Conservation (phyloP, 35 echinoderm and acorn worm genomes). For the Acanthaster planci region DNA sequence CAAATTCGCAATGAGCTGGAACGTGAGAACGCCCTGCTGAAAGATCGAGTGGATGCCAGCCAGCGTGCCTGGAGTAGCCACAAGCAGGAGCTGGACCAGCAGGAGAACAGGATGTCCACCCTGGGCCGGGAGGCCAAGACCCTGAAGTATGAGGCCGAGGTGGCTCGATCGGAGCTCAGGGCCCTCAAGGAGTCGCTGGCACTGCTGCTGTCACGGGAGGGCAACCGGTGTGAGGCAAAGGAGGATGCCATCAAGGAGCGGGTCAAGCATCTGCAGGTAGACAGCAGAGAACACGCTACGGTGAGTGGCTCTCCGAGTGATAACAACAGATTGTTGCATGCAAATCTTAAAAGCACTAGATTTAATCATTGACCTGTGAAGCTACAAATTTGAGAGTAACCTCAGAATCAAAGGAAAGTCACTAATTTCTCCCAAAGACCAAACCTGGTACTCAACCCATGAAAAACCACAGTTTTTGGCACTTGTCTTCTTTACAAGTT, state of each 20-base stretch:
- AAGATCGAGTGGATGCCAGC: slow-evolving; percentile 72
- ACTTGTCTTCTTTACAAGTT: no score
- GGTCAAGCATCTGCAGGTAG: slow-evolving; percentile 64
- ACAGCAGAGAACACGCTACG: slow-evolving; percentile 45
- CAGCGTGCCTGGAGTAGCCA: slow-evolving; percentile 54
- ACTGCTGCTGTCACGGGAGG: slow-evolving; percentile 41
- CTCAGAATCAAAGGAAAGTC: no score
- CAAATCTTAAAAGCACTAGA: no score
- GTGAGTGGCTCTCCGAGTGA: slow-evolving; percentile 39
- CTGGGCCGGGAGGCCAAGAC: slow-evolving; percentile 66
- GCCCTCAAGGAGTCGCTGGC: slow-evolving; percentile 89
- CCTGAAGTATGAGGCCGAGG: slow-evolving; percentile 67
- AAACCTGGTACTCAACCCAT: no score
- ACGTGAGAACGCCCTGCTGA: slow-evolving; percentile 65
- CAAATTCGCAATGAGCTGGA: slow-evolving; percentile 65
- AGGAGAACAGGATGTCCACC: slow-evolving; percentile 46
- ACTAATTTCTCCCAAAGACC: no score
- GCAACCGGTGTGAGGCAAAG: slow-evolving; percentile 24
- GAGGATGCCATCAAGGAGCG: slow-evolving; percentile 80
- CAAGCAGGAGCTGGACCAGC: slow-evolving; percentile 67
- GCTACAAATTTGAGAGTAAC: no score
- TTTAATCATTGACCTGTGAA: no score
- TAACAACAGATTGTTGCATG: no score
- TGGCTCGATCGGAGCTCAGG: slow-evolving; percentile 78
- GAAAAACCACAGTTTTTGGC: no score